Conservation (phyloP, 2,113 vertebrate genomes). For the Rhinichthys klamathensis region DNA sequence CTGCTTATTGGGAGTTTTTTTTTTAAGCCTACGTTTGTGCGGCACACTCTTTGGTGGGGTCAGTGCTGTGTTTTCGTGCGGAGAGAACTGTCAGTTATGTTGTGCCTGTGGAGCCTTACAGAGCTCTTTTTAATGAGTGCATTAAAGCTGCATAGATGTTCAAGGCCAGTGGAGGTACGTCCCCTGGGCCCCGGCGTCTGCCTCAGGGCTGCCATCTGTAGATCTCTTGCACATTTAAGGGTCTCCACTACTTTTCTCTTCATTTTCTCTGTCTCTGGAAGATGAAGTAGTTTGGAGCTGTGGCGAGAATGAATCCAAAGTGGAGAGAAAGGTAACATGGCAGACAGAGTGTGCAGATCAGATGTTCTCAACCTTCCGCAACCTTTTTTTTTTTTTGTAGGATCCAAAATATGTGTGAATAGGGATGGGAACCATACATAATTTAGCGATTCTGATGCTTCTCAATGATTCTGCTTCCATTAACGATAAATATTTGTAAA, state of each 20-base stretch:
- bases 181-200: slow-evolving; percentile 5
- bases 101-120: slow-evolving; percentile 26
- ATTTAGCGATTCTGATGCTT: not conserved
- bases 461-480: not conserved
- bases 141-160: slow-evolving; percentile 49
- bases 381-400: not conserved
- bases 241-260: slow-evolving; percentile 17
- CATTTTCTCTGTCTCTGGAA: slow-evolving; percentile 17
- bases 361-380: not conserved
- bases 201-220: slow-evolving; percentile 33
- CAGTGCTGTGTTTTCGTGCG: slow-evolving; percentile 21
- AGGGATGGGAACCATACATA: not conserved
- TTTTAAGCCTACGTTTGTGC: slow-evolving; percentile 8
- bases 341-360: not conserved
- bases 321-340: not conserved
- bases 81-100: slow-evolving; percentile 23
- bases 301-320: not conserved
- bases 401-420: not conserved
- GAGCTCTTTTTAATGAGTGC: slow-evolving; percentile 40
- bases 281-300: not conserved
- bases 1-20: slow-evolving; percentile 56
- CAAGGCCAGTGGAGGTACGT: slow-evolving; percentile 42
- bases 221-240: slow-evolving; percentile 54
- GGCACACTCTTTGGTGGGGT: slow-evolving; percentile 43
- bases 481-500: not conserved